These are phyloP conservation scores for Alligator sinensis DNA, from an alignment of 2,113 vertebrate species.

Conservation along the genomic window DNA sequence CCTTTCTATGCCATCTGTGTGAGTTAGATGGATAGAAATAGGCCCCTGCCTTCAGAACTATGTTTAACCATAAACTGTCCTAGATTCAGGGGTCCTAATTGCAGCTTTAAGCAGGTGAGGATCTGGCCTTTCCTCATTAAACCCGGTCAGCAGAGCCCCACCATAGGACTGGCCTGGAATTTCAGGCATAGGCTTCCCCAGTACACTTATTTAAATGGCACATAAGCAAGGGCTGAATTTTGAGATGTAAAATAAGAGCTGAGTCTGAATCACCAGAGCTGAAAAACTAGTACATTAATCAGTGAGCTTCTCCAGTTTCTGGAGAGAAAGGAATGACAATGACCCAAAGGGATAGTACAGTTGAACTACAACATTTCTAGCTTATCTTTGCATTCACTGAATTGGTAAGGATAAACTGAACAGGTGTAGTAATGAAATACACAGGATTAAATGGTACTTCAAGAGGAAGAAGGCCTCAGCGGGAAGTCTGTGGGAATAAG, in stretches of 20 bases:
- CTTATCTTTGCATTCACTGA: not conserved
- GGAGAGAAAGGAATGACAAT: not conserved
- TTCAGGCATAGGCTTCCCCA: not conserved
- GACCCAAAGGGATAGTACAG: not conserved
- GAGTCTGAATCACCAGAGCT: not conserved
- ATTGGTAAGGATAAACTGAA: not conserved
- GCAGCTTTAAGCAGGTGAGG: not conserved
- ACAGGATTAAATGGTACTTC: not conserved
- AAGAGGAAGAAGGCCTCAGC: not conserved
- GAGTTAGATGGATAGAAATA: not conserved
- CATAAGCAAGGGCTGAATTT: accelerated
- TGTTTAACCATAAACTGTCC: not conserved
- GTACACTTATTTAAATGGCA: not conserved
- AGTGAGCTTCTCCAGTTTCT: not conserved
- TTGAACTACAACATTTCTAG: not conserved
- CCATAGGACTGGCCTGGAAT: not conserved
- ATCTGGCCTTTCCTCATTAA: not conserved
- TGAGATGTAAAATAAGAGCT: accelerated
- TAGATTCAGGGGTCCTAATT: not conserved
- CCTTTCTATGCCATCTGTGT: not conserved
- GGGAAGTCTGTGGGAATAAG: not conserved
- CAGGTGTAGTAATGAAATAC: not conserved
- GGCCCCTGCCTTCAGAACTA: not conserved
- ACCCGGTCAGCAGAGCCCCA: not conserved
- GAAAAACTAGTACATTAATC: not conserved